Percentiles rank a stretch among this genome's conserved stretches.
Conservation (phyloP, 2,797 vertebrate species). For the Bradypodion pumilum region DNA sequence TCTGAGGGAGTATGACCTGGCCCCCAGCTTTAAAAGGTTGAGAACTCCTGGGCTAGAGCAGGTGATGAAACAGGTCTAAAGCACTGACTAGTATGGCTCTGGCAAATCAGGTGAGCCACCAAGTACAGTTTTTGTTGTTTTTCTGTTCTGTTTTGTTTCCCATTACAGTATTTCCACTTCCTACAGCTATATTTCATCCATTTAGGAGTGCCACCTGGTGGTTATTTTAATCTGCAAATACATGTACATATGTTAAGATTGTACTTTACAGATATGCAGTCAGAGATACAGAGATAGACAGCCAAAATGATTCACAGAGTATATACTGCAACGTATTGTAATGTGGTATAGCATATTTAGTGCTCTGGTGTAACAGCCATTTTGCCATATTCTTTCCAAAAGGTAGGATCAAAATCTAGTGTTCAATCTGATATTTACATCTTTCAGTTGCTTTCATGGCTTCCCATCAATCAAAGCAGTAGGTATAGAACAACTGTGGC, state of each 20-base stretch:
- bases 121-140: background rate
- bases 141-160: background rate
- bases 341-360: too few species aligned
- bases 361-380: too few species aligned
- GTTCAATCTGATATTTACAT: background rate
- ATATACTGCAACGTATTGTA: too few species aligned
- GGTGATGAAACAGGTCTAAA: background rate
- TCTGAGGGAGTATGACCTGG: too few species aligned
- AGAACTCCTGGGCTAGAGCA: too few species aligned
- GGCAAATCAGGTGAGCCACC: background rate
- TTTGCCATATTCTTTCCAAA: too few species aligned
- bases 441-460: background rate
- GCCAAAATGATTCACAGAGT: too few species aligned
- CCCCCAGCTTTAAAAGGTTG: too few species aligned
- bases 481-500: background rate
- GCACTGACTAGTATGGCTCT: background rate
- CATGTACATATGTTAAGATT: too few species aligned
- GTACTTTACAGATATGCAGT: too few species aligned
- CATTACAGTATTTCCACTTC: accelerated
- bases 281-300: too few species aligned
- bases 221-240: constrained; percentile 27
- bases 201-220: constrained; percentile 69
- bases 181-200: constrained; percentile 39
- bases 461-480: background rate
- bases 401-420: background rate